phyloP scores from a whole-genome alignment of 1,140 invertebrate species.

The Trichogramma pretiosum region DNA sequence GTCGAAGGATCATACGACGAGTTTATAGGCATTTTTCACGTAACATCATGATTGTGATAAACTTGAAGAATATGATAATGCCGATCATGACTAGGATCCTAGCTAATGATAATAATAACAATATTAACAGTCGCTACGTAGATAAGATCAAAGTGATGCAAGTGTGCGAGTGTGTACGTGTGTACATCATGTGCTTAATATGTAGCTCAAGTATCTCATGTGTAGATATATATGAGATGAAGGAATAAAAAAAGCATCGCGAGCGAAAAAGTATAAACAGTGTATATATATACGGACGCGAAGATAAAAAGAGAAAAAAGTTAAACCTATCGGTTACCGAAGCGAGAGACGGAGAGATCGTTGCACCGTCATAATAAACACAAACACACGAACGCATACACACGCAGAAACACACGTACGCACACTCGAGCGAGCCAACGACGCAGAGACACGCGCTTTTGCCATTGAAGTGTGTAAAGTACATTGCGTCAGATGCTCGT shows the following conservation, averaged over 20 bases:
- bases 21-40: no score
- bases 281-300: no score
- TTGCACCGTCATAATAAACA: not conserved
- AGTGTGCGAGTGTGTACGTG: no score
- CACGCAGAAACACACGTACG: no score
- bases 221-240: conserved; percentile 1
- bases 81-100: not conserved
- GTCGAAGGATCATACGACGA: no score
- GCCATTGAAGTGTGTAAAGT: not conserved
- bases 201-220: no score
- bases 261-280: conserved; percentile 10
- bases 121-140: not conserved
- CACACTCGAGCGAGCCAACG: no score
- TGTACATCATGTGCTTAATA: no score
- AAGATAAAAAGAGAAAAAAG: not conserved
- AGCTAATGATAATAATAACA: conserved; percentile 6
- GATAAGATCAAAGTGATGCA: conserved; percentile 9
- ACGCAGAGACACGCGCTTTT: no score
- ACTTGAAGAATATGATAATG: not conserved
- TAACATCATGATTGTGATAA: not conserved
- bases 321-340: conserved; percentile 3
- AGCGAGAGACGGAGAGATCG: not conserved
- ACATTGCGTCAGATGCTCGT: not conserved
- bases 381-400: no score
- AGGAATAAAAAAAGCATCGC: not conserved